Base-by-base conservation (phyloP, 2,888 invertebrate genomes). In the Sesia bembeciformis region DNA sequence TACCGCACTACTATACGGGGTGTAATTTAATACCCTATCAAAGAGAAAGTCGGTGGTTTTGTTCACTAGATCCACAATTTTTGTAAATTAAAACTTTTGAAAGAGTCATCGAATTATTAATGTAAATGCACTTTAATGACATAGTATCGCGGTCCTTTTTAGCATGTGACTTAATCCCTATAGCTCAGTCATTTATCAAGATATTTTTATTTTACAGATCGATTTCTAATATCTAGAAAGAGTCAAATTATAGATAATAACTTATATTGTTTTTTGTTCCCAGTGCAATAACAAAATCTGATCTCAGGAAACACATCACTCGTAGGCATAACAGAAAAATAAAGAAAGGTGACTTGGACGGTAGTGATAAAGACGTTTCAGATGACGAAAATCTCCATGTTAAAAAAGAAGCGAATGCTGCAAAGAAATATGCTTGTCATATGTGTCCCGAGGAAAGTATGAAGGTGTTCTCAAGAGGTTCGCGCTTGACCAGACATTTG, bases 401-500 rank as follows among this genome's bases (percentile, higher is more conserved):
- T 23, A 23, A 23, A 23, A 7, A 42, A 0, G 58, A 56, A 0
- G 70, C 70, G 7, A 56, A 54, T 49, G 74, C 56, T 72, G 82
- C 63, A 64, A 81, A 63, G 70, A 78, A 85, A 57, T 91, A 91
- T 60, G 88, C 91, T 4, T 96, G 96, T 63, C 96, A 96, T 62
- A 91, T 94, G 69, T 96, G 96, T 66, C 92, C 94, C 1, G 90
- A 91, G 60, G 78, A 79, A 40, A 55, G 67, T 0, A 71, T 64
- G 59, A 84, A 80, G 56, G 84, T 91, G 53, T 96, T 93, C 65
- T 89, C 90, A 3, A 85, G 93, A 56, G 95, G 95, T 3, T 86
- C 90, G 5, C 76, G 90, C 6, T 76, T 96, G 7, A 95, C 96
- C 0, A 91, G 90, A 41, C 96, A 96, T 79, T 77, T 96, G 57